These are phyloP conservation scores for Monochamus saltuarius DNA, from an alignment of 1,140 invertebrate genomes.

Conservation along the genomic window DNA sequence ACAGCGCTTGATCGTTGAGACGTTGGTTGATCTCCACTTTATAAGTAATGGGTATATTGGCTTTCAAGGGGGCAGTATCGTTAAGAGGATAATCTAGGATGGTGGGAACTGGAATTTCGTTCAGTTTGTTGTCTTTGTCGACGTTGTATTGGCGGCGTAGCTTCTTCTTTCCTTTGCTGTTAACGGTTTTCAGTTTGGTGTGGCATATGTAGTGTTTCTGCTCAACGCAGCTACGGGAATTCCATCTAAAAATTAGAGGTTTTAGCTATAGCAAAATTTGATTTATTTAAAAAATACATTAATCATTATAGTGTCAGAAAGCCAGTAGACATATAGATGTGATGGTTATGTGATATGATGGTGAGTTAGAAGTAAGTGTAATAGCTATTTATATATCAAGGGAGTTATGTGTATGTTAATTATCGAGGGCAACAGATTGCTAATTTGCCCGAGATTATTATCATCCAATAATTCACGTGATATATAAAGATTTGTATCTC, in stretches of 20 bases:
- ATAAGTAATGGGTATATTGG: conserved; percentile 13
- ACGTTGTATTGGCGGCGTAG: conserved; percentile 25
- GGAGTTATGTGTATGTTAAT: no score
- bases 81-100: conserved; percentile 8
- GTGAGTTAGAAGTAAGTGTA: no score
- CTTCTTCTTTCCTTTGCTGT: conserved; percentile 27
- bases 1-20: conserved; percentile 15
- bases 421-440: no score
- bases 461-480: no score
- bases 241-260: conserved; percentile 28
- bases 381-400: no score
- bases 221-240: conserved; percentile 26
- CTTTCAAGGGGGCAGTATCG: conserved; percentile 9
- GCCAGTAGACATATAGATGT: no score
- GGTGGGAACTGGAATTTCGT: conserved; percentile 27
- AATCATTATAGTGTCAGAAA: neutral
- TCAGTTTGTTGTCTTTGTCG: conserved; percentile 27
- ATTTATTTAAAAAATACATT: neutral
- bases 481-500: no score
- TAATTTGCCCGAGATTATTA: no score
- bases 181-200: conserved; percentile 24
- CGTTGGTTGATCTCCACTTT: conserved; percentile 13
- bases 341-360: no score
- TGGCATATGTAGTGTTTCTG: conserved; percentile 36
- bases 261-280: no score